Percentiles rank a stretch among this genome's conserved stretches.
Conservation (phyloP, 2,113 vertebrate species). For the Mormyrus lacerda region DNA sequence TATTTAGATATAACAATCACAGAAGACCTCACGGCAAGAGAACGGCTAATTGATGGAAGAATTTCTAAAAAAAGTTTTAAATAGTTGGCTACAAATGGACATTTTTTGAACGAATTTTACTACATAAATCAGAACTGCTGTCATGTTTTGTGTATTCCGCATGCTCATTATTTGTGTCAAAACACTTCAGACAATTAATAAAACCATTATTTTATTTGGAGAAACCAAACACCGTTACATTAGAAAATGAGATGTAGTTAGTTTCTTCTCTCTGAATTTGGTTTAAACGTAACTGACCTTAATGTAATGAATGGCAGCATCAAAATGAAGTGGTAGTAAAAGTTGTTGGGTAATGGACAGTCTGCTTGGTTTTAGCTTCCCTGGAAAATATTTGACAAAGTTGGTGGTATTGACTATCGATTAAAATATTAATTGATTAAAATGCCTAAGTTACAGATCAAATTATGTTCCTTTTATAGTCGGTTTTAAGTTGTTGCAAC, state of each 20-base stretch:
- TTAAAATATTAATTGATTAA: not conserved
- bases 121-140: not conserved
- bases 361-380: not conserved
- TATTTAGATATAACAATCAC: not conserved
- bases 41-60: not conserved
- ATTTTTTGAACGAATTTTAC: not conserved
- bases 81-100: not conserved
- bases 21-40: not conserved
- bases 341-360: not conserved
- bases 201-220: not conserved
- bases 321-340: not conserved
- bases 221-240: not conserved
- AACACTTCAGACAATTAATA: not conserved
- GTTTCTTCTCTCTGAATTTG: not conserved
- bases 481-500: not conserved
- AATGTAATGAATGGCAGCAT: not conserved
- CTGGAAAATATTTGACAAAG: not conserved
- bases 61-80: not conserved
- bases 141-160: not conserved
- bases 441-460: not conserved
- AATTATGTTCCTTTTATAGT: not conserved
- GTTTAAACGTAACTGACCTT: not conserved
- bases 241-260: not conserved
- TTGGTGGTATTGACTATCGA: not conserved
- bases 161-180: not conserved